Evolutionary conservation across 2,113 vertebrate species (phyloP), one percentile per base, ranked within the genome.

Genomic region (Halichoerus grypus): DNA sequence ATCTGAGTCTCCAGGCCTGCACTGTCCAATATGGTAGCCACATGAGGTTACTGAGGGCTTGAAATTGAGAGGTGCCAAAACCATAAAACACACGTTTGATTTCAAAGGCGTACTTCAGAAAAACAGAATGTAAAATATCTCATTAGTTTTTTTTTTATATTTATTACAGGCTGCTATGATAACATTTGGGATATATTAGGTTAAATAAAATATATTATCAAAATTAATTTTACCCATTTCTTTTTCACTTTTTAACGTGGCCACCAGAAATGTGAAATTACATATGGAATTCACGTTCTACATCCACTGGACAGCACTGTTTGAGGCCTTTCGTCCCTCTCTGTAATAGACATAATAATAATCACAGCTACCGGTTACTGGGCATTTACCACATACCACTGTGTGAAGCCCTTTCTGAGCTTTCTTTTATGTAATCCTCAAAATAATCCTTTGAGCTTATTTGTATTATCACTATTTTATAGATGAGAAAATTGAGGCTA

Each of bases 181-280:
- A 65, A 71, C 49, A 79, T 67, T 91, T 82, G 46, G 39, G 19
- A 57, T 94, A 33, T 82, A 82, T 49, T 74, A 49, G 51, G 8
- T 28, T 79, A 85, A 85, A 65, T 55, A 77, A 80, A 74, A 57
- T 53, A 26, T 42, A 55, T 39, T 67, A 28, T 67, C 84, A 79
- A 86, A 93, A 82, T 88, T 46, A 86, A 91, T 91, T 94, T 93
- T 14, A 39, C 19, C 61, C 19, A n/a, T 72, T 86, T 91, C 36
- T n/a, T 82, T 57, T 80, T 89, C 10, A 31, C 15, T 46, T 85
- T 89, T 69, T 81, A 81, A 69, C 19, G 46, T 82, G 79, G 46
- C 61, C 77, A 22, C 26, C 26, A 16, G 55, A 14, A 69, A 77
- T 36, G 36, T 86, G 61, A 59, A 93, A 65, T 67, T n/a, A 24